phyloP scores from a whole-genome alignment of 1,140 invertebrate genomes.

The Homarus americanus region DNA sequence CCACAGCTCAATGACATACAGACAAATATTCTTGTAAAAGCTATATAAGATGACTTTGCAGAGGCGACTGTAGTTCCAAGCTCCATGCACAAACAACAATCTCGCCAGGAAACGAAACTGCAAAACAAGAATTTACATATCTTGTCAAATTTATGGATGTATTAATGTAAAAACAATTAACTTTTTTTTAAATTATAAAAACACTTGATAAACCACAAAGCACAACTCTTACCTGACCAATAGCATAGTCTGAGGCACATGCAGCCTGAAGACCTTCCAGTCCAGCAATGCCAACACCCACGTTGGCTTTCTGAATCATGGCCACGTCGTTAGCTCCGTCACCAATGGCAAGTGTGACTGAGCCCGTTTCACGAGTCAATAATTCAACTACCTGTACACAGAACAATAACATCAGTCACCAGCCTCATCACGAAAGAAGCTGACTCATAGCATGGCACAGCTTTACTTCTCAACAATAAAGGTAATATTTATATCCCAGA shows the following conservation, averaged over 20 bases:
- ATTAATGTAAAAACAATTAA: too few species aligned
- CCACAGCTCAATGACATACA: constrained; percentile 99
- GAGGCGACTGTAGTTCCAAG: constrained; percentile 98
- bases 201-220: too few species aligned
- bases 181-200: too few species aligned
- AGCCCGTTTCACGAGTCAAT: constrained; percentile 90
- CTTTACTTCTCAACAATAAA: too few species aligned
- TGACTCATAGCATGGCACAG: too few species aligned
- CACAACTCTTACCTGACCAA: constrained; percentile 82
- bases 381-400: constrained; percentile 91
- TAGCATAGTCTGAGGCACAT: constrained; percentile 98
- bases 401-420: background rate
- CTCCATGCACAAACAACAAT: constrained; percentile 97
- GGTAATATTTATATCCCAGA: too few species aligned
- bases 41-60: constrained; percentile 99
- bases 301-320: constrained; percentile 98
- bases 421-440: too few species aligned
- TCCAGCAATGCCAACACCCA: constrained; percentile 99
- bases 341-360: constrained; percentile 97
- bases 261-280: constrained; percentile 98
- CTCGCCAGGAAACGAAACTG: constrained; percentile 91
- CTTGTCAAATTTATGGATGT: too few species aligned
- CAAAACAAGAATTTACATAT: background rate
- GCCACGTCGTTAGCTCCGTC: constrained; percentile 99
- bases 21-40: constrained; percentile 99